Conservation (phyloP, 2,888 invertebrate genomes). For the Chrysolina haemoptera region DNA sequence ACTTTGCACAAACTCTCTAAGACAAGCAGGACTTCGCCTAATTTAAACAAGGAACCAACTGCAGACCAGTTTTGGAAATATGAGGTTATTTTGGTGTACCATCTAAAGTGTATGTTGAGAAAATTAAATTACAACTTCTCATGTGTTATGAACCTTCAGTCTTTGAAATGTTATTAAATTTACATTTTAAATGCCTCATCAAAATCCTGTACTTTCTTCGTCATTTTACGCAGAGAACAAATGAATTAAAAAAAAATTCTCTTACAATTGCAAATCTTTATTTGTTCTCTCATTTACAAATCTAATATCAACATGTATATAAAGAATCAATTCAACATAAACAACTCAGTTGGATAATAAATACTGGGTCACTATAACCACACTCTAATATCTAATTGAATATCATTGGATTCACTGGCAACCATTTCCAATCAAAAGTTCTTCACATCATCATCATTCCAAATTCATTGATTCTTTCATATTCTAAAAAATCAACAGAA, state of each 20-base stretch:
- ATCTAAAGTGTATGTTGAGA: too few species aligned
- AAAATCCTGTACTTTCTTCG: too few species aligned
- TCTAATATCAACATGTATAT: conserved; percentile 51
- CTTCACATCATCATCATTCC: conserved; percentile 13
- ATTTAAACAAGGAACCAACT: too few species aligned
- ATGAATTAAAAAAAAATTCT: background rate
- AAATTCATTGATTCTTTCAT: conserved; percentile 33
- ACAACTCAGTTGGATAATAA: conserved; percentile 35
- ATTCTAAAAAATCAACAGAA: conserved; percentile 44
- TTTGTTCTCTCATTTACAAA: conserved; percentile 42
- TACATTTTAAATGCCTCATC: too few species aligned
- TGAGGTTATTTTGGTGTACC: too few species aligned
- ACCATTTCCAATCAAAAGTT: conserved; percentile 26
- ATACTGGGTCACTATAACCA: conserved; percentile 56
- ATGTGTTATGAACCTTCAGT: too few species aligned
- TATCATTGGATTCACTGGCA: conserved; percentile 48
- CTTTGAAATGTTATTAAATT: too few species aligned
- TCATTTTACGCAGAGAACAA: too few species aligned
- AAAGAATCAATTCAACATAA: conserved; percentile 33
- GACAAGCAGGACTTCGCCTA: too few species aligned
- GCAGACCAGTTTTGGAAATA: too few species aligned
- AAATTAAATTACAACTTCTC: too few species aligned
- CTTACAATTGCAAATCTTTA: background rate
- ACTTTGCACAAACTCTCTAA: too few species aligned
- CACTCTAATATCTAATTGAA: conserved; percentile 47